A percentile compares a stretch with the other conserved stretches of the same genome.
These are phyloP conservation scores for Dolichotis patagonum DNA, from an alignment of 2,113 vertebrate genomes.

Conservation along the genomic window DNA sequence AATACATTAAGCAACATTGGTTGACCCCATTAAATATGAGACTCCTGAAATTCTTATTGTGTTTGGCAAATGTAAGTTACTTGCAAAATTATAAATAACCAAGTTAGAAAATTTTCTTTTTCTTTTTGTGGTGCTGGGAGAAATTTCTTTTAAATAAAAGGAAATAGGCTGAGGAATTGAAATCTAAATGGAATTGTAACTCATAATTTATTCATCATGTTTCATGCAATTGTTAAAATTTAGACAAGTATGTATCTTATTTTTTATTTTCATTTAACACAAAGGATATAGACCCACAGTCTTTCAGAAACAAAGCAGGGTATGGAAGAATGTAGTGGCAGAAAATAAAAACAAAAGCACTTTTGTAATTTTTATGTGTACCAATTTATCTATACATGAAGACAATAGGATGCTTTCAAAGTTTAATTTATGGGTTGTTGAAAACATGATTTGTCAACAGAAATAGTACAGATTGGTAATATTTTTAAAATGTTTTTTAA, in stretches of 20 bases:
- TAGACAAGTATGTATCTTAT: neutral
- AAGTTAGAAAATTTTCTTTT: constrained; percentile 32
- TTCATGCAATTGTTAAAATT: neutral
- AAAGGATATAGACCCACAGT: neutral
- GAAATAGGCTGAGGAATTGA: constrained; percentile 21
- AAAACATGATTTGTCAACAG: constrained; percentile 40
- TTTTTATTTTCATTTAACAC: neutral
- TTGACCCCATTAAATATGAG: constrained; percentile 30
- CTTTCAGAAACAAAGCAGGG: neutral
- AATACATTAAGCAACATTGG: neutral
- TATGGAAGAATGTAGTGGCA: neutral
- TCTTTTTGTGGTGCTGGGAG: neutral
- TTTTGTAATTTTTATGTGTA: neutral
- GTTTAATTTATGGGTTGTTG: constrained; percentile 7
- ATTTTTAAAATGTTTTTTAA: neutral
- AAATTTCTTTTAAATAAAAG: constrained; percentile 22
- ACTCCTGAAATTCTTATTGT: neutral
- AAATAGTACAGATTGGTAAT: neutral
- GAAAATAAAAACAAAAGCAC: neutral
- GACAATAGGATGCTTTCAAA: neutral
- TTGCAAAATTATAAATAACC: constrained; percentile 35
- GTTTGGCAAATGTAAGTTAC: constrained; percentile 10
- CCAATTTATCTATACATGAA: neutral
- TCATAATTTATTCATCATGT: neutral
- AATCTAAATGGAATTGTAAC: constrained; percentile 32